Base-by-base conservation (phyloP, 2,888 invertebrate genomes). In the Suillia variegata region DNA sequence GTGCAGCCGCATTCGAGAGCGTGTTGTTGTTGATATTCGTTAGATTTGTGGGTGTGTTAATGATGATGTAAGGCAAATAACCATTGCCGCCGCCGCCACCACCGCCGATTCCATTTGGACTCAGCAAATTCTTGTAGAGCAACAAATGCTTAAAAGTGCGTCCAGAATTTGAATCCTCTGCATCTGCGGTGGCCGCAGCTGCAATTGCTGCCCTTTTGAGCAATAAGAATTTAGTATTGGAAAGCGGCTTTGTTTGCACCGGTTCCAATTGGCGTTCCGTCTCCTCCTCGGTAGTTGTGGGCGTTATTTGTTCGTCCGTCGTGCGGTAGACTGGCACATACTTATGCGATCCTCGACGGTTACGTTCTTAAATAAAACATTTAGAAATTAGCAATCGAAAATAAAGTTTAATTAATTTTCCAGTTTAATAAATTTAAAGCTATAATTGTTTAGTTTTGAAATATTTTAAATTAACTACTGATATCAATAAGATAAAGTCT, bases 11-110 rank as follows among this genome's bases (percentile, higher is more conserved):
- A 2, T 33, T 59, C n/a, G n/a, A n/a, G n/a, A n/a, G n/a, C 5
- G 45, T 45, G 20, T 55, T 49, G 20, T 59, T 57, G 22, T 56
- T 62, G 8, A 45, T 2, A 26, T 62, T 61, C 10, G 60, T 58
- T 1, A 61, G 15, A 12, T 60, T 61, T 5, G 50, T 34, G 1
- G 63, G 60, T 2, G 18, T 22, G 33, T 54, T 56, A 1, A 61
- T 21, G n/a, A 56, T 54, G 18, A 60, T 49, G 38, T 60, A 60
- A 13, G 59, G 59, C 6, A 57, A 59, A 55, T 59, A 55, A 24
- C 65, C 65, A 55, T 58, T 61, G 62, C 58, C 62, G 62, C 65
- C 65, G 56, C 59, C 62, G 63, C 58, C 42, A 42, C 54, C 59
- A 50, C 10, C 45, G 42, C 22, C 47, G 21, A 12, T 48, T 2